Conservation (phyloP, 2,888 invertebrate species). For the Conus canariensis region DNA sequence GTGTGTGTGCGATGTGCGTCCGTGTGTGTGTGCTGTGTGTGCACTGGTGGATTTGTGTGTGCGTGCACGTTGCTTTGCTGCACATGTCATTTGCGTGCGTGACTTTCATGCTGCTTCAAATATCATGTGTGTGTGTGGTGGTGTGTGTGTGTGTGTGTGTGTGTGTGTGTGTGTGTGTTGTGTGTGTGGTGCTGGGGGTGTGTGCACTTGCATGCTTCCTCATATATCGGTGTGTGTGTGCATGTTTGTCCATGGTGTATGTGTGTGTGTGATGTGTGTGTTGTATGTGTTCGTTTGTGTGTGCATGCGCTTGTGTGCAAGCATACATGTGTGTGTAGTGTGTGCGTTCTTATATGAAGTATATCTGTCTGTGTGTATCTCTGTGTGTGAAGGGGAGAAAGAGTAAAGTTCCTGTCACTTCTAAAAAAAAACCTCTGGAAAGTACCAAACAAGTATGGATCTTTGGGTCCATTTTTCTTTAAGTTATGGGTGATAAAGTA, state of each 20-base stretch:
- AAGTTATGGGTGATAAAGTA: too few species aligned
- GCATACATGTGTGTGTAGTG: not conserved
- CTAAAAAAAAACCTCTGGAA: too few species aligned
- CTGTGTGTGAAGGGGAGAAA: too few species aligned
- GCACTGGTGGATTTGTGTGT: not conserved
- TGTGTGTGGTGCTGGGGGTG: not conserved
- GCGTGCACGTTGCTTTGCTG: not conserved
- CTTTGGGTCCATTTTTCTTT: too few species aligned
- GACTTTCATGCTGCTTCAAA: too few species aligned
- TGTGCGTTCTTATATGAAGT: not conserved
- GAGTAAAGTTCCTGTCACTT: too few species aligned
- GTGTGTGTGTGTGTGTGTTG: not conserved
- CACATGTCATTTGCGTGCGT: not conserved
- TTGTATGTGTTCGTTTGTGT: not conserved
- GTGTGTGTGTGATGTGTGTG: not conserved
- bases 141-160: slow-evolving; percentile 6
- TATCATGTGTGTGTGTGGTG: not conserved
- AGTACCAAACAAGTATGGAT: too few species aligned
- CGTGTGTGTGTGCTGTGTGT: not conserved
- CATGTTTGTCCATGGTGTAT: not conserved
- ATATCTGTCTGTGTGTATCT: too few species aligned
- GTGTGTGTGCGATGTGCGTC: not conserved
- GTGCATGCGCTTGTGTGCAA: not conserved
- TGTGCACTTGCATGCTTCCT: not conserved
- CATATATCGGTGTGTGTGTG: not conserved